phyloP scores from a whole-genome alignment of 2,113 vertebrate genomes.

The Oreochromis niloticus region DNA sequence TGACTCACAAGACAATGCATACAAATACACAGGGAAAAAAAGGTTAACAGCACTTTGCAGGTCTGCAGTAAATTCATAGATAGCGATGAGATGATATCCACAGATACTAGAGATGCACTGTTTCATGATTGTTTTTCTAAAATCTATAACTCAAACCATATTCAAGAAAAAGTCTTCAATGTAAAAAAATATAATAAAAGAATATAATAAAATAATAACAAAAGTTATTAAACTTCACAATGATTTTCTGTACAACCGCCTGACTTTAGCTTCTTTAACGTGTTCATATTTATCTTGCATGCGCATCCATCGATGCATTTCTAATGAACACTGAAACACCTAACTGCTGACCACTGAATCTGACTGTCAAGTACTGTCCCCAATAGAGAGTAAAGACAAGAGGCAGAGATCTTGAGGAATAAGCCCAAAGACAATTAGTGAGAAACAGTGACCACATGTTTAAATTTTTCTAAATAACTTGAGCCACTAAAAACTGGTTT shows the following conservation, averaged over 20 bases:
- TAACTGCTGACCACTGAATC: not conserved
- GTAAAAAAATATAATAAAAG: too few species aligned
- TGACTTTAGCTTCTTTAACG: not conserved
- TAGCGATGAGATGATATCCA: not conserved
- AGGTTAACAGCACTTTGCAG: not conserved
- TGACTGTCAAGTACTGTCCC: not conserved
- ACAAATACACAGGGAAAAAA: not conserved
- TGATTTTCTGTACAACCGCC: not conserved
- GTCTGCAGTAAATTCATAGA: not conserved
- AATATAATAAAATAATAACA: not conserved
- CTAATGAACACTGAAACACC: not conserved
- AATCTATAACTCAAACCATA: too few species aligned
- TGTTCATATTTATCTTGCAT: not conserved
- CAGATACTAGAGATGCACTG: not conserved
- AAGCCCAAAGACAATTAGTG: not conserved
- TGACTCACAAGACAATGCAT: not conserved
- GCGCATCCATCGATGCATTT: not conserved
- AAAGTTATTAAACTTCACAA: not conserved
- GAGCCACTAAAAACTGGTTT: not conserved
- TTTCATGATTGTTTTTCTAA: too few species aligned
- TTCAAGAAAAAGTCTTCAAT: too few species aligned
- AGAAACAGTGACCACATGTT: not conserved
- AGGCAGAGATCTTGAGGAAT: not conserved
- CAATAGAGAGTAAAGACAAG: not conserved
- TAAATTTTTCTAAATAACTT: not conserved